phyloP scores from a whole-genome alignment of 2,113 vertebrate genomes.

The Peromyscus polionotus region DNA sequence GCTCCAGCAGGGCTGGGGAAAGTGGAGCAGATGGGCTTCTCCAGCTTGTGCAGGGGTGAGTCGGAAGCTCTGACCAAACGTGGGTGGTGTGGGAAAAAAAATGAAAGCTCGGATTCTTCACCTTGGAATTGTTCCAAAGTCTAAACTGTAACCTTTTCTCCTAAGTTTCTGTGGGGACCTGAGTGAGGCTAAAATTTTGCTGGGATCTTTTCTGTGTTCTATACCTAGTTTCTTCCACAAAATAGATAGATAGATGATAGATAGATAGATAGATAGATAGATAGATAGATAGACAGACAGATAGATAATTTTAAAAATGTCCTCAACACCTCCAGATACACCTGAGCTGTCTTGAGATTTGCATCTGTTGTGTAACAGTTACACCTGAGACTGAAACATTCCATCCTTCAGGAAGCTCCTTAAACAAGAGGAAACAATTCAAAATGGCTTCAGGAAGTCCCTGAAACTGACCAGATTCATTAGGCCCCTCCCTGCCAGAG shows the following conservation, averaged over 20 bases:
- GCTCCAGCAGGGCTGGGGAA: too few species aligned
- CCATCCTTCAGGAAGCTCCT: neutral
- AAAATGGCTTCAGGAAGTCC: neutral
- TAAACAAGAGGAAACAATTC: neutral
- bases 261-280: too few species aligned
- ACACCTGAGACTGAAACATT: neutral
- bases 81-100: neutral
- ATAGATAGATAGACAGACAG: too few species aligned
- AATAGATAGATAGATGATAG: too few species aligned
- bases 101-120: neutral
- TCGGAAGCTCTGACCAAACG: too few species aligned
- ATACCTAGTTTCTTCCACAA: neutral
- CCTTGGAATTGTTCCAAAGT: neutral
- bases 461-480: neutral
- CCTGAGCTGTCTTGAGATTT: neutral
- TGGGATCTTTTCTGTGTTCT: slow-evolving; percentile 5
- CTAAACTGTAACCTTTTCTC: neutral
- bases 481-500: neutral
- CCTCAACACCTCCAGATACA: neutral
- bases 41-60: too few species aligned
- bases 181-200: neutral
- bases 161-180: neutral
- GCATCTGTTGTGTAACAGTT: neutral
- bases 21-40: too few species aligned
- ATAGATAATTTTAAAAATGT: neutral